Evolutionary conservation across 2,888 invertebrate genomes (phyloP).

Genomic region (Tenthredo livida): DNA sequence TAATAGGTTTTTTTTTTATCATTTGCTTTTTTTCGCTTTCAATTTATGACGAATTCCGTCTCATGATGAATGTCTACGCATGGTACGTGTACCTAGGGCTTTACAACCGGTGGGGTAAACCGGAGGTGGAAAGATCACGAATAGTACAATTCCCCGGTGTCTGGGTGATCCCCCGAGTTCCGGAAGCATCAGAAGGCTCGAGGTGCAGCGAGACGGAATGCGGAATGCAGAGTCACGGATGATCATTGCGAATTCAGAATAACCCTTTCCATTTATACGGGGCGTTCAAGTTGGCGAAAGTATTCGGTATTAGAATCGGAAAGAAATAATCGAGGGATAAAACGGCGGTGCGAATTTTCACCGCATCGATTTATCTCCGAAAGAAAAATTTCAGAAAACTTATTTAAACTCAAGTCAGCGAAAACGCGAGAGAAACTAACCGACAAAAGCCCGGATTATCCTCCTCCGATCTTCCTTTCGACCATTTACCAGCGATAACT

Average conservation of each 20-base stretch:
- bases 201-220: conserved; percentile 31
- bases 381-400: neutral
- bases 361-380: neutral
- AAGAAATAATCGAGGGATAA: neutral
- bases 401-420: neutral
- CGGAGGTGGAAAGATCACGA: neutral
- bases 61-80: neutral
- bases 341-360: neutral
- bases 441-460: neutral
- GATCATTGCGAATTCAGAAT: conserved; percentile 40
- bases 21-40: neutral
- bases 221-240: conserved; percentile 5
- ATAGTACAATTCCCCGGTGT: conserved; percentile 32
- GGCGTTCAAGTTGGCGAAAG: neutral
- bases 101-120: neutral
- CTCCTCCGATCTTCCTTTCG: neutral
- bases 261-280: conserved; percentile 9
- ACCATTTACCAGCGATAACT: neutral
- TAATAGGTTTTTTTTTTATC: no score
- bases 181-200: neutral
- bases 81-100: neutral
- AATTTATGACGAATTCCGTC: neutral
- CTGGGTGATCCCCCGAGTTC: neutral
- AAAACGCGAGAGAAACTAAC: neutral
- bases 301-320: neutral